Evolutionary conservation across 2,113 vertebrate genomes (phyloP).

Genomic region (Tauraco erythrolophus): DNA sequence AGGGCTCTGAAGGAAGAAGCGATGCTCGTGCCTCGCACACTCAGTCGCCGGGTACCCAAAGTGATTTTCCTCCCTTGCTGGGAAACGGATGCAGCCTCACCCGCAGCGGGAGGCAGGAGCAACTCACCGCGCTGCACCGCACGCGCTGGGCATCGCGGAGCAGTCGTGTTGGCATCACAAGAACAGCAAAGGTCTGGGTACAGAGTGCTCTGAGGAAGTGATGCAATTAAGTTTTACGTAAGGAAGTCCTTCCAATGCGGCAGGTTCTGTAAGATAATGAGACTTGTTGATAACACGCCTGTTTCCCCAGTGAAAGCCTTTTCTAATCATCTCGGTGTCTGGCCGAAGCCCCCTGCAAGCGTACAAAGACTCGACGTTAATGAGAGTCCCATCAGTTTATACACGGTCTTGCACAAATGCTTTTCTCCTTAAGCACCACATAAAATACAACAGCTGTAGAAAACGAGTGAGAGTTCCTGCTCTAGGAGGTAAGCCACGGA

Average conservation of each 20-base stretch:
- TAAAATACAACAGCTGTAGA: background rate
- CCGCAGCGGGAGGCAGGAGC: rapidly evolving
- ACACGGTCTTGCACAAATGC: background rate
- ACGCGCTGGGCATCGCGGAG: rapidly evolving
- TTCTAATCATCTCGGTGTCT: background rate
- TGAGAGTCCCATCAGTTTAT: background rate
- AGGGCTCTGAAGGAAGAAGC: background rate
- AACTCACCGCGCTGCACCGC: rapidly evolving
- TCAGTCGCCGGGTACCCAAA: background rate
- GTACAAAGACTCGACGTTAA: background rate
- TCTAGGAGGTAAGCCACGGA: background rate
- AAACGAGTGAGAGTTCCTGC: background rate
- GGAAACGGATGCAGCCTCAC: background rate
- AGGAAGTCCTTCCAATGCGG: background rate
- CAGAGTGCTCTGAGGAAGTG: background rate
- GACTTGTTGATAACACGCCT: rapidly evolving
- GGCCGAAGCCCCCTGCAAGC: background rate
- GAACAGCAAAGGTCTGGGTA: background rate
- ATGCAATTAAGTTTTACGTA: background rate
- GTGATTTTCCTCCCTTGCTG: background rate
- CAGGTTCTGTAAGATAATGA: background rate
- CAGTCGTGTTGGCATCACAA: rapidly evolving
- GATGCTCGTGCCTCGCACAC: background rate
- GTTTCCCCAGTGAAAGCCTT: background rate
- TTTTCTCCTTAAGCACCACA: background rate